Evolutionary conservation across 2,797 vertebrate genomes (phyloP), one percentile per base, ranked within the genome.

Genomic region (Sylvia borin): DNA sequence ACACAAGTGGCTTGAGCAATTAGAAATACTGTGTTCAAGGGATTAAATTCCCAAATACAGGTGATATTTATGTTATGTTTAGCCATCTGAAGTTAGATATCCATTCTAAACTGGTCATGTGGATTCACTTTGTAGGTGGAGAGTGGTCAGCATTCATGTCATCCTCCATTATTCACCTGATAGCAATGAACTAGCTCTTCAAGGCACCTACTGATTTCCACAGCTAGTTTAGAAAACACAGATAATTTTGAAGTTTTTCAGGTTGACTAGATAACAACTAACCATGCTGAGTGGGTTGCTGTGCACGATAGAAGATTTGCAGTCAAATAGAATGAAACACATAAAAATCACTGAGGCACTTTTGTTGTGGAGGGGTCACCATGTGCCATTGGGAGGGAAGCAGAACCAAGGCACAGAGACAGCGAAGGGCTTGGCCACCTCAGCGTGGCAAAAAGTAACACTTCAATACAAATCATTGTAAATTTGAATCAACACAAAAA

Each of bases 341-440:
- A 4, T 4, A 47, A 54, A 84, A 68, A 21, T n/a, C 19, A n/a
- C 43, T 5, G 62, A 40, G n/a, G 10, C 16, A 43, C 12, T 71
- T 74, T 9, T 42, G 32, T 16, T 57, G 31, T 8, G 50, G 32
- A 65, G 16, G 10, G 42, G 24, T 77, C 50, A 84, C 17, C 32
- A 2, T 0, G 0, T 20, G 32, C 19, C 66, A 0, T n/a, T 13
- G 25, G 32, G 22, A 66, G 17, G 47, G 25, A 72, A 32, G 38
- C 73, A 50, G 43, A 76, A 31, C 10, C 13, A 32, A 65, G 5
- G 19, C 10, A 27, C 26, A 74, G 34, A 72, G 32, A 26, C 40
- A 47, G 20, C 2, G 53, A 85, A 50, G 26, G 65, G 12, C 38
- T 83, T 54, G 40, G 83, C 21, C 62, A 72, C 10, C 16, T 68